phyloP scores from a whole-genome alignment of 2,113 vertebrate genomes.

The Heteronetta atricapilla region DNA sequence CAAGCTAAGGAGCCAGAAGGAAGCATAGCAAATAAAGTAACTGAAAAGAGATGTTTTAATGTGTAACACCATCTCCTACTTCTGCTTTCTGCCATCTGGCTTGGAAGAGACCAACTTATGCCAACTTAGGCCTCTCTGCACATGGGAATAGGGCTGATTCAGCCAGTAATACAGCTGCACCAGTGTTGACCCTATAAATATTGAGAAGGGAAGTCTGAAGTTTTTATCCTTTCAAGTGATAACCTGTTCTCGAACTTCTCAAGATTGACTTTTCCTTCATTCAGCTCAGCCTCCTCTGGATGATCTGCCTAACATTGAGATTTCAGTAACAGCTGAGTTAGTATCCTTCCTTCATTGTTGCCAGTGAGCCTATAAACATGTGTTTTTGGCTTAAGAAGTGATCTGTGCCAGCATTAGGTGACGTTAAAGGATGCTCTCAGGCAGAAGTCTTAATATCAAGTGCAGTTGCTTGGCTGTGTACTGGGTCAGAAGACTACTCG shows the following conservation, averaged over 20 bases:
- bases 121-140: slow-evolving; percentile 47
- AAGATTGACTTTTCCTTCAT: neutral
- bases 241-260: slow-evolving; percentile 51
- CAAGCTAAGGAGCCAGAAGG: slow-evolving; percentile 50
- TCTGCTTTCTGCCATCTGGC: slow-evolving; percentile 68
- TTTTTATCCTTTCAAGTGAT: slow-evolving; percentile 50
- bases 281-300: neutral
- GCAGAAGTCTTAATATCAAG: neutral
- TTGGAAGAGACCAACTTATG: slow-evolving; percentile 42
- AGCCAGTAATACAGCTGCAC: slow-evolving; percentile 52
- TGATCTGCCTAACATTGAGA: neutral
- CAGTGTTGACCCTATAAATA: slow-evolving; percentile 59
- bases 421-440: neutral
- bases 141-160: slow-evolving; percentile 58
- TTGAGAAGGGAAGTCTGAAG: slow-evolving; percentile 37
- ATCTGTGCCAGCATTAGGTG: neutral
- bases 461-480: neutral
- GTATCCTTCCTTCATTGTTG: neutral
- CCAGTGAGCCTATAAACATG: neutral
- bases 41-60: slow-evolving; percentile 66
- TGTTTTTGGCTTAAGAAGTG: neutral
- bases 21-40: slow-evolving; percentile 64
- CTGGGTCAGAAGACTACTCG: neutral
- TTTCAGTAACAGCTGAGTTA: neutral
- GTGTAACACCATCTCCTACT: slow-evolving; percentile 65